Conservation (phyloP, 2,113 vertebrate genomes). For the Atlantisia rogersi region DNA sequence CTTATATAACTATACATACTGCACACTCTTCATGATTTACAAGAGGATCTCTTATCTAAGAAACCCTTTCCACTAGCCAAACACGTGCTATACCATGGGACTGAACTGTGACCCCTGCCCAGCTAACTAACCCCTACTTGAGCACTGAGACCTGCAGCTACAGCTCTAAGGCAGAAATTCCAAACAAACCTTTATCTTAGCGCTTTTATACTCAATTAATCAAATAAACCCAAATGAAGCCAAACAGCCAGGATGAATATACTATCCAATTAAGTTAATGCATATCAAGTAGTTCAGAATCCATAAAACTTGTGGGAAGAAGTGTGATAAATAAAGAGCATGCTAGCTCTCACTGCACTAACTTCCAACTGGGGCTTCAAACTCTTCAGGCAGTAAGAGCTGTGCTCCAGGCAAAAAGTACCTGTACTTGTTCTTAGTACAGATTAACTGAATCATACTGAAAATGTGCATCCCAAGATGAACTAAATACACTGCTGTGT, state of each 20-base stretch:
- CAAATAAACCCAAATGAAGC: neutral
- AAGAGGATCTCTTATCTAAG: neutral
- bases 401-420: neutral
- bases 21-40: neutral
- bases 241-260: neutral
- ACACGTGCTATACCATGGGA: conserved; percentile 72
- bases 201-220: neutral
- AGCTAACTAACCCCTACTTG: neutral
- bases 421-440: neutral
- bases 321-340: neutral
- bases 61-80: neutral
- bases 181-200: neutral
- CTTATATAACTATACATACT: neutral
- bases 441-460: neutral
- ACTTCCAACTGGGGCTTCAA: neutral
- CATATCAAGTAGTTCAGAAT: neutral
- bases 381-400: neutral
- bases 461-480: neutral
- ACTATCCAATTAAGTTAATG: neutral
- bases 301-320: neutral
- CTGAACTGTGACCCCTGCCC: conserved; percentile 65
- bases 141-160: neutral
- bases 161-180: conserved; percentile 37
- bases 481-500: neutral
- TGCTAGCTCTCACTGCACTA: neutral